These are phyloP conservation scores for Sympetrum striolatum DNA, from an alignment of 2,888 invertebrate genomes.

Conservation along the genomic window DNA sequence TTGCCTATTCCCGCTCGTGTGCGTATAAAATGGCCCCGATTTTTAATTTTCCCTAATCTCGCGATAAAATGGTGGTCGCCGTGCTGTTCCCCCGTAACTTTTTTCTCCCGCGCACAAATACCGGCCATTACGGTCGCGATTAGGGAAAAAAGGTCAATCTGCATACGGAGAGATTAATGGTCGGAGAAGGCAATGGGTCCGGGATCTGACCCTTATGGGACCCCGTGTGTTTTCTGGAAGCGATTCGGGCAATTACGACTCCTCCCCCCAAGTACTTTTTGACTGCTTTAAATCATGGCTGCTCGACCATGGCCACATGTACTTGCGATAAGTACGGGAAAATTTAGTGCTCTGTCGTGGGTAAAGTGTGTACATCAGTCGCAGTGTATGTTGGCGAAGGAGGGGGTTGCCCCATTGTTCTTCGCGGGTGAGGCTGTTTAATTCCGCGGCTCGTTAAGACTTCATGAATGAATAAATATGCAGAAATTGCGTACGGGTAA, in stretches of 20 bases:
- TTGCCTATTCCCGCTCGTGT: slow-evolving; percentile 24
- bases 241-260: not conserved
- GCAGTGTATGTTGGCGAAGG: not conserved
- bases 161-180: not conserved
- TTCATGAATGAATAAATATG: not conserved
- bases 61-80: not conserved
- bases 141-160: not conserved
- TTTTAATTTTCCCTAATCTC: slow-evolving; percentile 3
- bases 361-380: not conserved
- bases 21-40: slow-evolving; percentile 2
- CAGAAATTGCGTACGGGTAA: not conserved
- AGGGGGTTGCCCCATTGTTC: not conserved
- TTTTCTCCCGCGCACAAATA: not conserved
- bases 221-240: not conserved
- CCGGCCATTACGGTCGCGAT: not conserved
- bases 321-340: not conserved
- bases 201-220: not conserved
- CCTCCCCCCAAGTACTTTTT: not conserved
- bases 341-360: not conserved
- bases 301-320: not conserved
- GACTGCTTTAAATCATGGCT: not conserved
- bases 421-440: not conserved
- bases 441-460: not conserved
- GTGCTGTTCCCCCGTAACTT: not conserved
- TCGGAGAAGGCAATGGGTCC: not conserved